Conservation (phyloP, 53 echinoderm and acorn worm species). For the Glandiceps talaboti region DNA sequence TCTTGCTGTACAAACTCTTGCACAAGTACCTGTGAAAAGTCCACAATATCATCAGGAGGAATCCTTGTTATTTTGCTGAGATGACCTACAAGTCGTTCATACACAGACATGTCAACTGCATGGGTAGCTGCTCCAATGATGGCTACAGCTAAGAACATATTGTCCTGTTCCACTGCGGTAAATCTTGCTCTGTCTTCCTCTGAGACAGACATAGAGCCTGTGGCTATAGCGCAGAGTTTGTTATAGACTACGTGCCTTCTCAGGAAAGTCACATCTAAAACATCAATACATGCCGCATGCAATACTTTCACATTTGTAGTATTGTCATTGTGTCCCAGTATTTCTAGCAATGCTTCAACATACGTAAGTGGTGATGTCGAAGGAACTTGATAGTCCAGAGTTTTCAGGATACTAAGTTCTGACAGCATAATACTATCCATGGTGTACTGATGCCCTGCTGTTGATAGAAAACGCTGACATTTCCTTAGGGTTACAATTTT, state of each 20-base stretch:
- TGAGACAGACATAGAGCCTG: conserved; percentile 12
- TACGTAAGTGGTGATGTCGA: conserved; percentile 34
- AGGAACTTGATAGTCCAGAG: conserved; percentile 40
- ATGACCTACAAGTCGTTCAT: conserved; percentile 36
- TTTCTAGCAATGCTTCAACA: conserved; percentile 60
- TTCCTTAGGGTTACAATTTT: conserved; percentile 45
- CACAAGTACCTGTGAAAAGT: conserved; percentile 41
- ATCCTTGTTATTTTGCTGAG: conserved; percentile 50
- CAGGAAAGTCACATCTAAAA: conserved; percentile 55
- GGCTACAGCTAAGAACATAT: conserved; percentile 57
- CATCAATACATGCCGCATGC: conserved; percentile 46
- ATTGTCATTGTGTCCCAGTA: conserved; percentile 56
- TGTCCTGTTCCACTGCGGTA: conserved; percentile 63
- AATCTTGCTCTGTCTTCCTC: conserved; percentile 37
- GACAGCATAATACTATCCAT: conserved; percentile 26
- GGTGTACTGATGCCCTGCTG: conserved; percentile 36
- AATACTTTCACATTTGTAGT: conserved; percentile 29
- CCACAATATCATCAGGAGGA: conserved; percentile 46
- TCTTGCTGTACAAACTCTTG: background rate
- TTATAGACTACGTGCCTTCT: conserved; percentile 40
- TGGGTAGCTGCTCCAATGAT: conserved; percentile 61
- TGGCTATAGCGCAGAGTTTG: conserved; percentile 37
- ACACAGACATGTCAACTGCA: conserved; percentile 24
- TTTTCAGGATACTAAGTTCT: conserved; percentile 55
- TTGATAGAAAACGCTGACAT: conserved; percentile 42